Conservation (phyloP, 1,140 invertebrate genomes). For the Anadara kagoshimensis region DNA sequence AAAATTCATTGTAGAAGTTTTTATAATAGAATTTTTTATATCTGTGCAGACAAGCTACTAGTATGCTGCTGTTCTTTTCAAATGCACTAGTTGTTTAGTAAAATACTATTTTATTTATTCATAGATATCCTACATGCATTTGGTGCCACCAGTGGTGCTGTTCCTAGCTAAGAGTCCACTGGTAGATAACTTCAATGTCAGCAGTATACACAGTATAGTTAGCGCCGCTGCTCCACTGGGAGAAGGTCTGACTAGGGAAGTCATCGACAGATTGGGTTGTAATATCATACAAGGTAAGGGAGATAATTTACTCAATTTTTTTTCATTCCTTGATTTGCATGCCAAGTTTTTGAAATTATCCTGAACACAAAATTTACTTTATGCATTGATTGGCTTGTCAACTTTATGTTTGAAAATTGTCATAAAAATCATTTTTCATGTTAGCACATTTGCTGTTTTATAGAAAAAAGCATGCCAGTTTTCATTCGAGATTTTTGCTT, state of each 20-base stretch:
- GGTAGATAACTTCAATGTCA: slow-evolving; percentile 61
- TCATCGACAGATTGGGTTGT: slow-evolving; percentile 44
- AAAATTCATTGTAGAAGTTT: too few species aligned
- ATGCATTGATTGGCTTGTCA: too few species aligned
- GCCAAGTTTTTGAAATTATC: too few species aligned
- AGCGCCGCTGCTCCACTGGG: slow-evolving; percentile 71
- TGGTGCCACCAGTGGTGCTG: slow-evolving; percentile 69
- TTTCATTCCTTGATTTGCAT: too few species aligned
- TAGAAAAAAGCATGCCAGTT: too few species aligned
- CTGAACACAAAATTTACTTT: too few species aligned
- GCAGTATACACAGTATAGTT: slow-evolving; percentile 40
- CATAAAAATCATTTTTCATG: too few species aligned
- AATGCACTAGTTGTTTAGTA: background rate
- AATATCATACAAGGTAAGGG: slow-evolving; percentile 54
- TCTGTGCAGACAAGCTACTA: too few species aligned
- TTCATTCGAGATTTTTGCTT: too few species aligned
- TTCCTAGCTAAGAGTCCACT: slow-evolving; percentile 70
- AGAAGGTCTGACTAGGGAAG: slow-evolving; percentile 57
- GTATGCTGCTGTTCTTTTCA: background rate
- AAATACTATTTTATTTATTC: background rate
- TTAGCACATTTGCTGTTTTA: too few species aligned
- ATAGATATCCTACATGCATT: slow-evolving; percentile 53
- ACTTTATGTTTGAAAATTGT: too few species aligned
- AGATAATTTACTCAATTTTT: background rate
- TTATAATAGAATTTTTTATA: too few species aligned